A percentile compares a stretch with the other conserved stretches of the same genome.
Evolutionary conservation across 2,888 invertebrate species (phyloP).

Genomic region (Therioaphis trifolii): DNA sequence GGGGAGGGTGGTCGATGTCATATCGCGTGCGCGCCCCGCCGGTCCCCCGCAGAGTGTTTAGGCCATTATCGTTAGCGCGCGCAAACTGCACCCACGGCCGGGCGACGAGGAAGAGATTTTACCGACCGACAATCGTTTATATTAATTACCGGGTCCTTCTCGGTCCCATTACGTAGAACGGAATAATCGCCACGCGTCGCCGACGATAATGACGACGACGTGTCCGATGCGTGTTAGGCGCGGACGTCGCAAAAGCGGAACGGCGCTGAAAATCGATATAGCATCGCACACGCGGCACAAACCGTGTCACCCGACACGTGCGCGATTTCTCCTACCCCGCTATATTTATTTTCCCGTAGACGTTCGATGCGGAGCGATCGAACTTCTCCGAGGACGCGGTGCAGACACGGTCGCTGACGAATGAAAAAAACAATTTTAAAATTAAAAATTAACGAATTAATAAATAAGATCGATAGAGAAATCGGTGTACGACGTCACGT

Average conservation of each 20-base stretch:
- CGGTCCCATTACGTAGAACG: slow-evolving; percentile 44
- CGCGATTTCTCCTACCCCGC: background rate
- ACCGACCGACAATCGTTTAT: slow-evolving; percentile 54
- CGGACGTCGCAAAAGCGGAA: too few relatives aligned
- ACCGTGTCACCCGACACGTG: too few relatives aligned
- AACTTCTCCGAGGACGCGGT: background rate
- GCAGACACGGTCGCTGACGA: too few relatives aligned
- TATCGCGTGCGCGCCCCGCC: too few relatives aligned
- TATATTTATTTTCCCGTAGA: background rate
- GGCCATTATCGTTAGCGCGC: slow-evolving; percentile 55
- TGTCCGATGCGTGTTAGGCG: too few relatives aligned
- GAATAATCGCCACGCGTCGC: slow-evolving; percentile 2
- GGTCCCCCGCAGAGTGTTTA: slow-evolving; percentile 30
- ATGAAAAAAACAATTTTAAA: too few relatives aligned
- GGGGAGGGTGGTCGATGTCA: background rate
- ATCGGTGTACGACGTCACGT: too few relatives aligned
- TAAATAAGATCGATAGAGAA: too few relatives aligned
- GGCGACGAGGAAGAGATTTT: background rate
- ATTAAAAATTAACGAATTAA: too few relatives aligned
- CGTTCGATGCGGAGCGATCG: background rate
- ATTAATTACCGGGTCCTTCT: slow-evolving; percentile 56
- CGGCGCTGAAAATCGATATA: background rate
- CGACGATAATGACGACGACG: slow-evolving; percentile 1
- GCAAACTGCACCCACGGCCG: background rate
- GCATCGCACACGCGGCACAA: too few relatives aligned